Base-by-base conservation (phyloP, 2,888 invertebrate genomes). In the Strigamia transsilvanica region DNA sequence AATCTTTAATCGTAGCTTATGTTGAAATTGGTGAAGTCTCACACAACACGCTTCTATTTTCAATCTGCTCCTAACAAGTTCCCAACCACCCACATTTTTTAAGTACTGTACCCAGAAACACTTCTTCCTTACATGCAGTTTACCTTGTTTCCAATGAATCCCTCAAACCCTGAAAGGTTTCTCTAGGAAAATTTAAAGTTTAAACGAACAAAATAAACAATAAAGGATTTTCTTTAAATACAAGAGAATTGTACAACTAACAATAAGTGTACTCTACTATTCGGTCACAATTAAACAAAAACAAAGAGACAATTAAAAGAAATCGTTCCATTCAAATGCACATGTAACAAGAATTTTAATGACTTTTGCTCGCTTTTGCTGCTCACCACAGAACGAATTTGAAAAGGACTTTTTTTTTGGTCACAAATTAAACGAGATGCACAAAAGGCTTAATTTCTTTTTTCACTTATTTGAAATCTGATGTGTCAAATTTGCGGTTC, bases 401-500 rank as follows among this genome's bases (percentile, higher is more conserved):
- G 9, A 18, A 18, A 56, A 18, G 2, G 10, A 56, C 27, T 27
- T 27, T 38, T 38, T 38, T 38, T 38, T 38, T 38, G 21, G 18
- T 56, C 18, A 7, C 18, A 56, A 56, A 56, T 56, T 56, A 56
- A 56, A 18, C 56, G 56, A 18, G 56, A 18, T 56, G 18, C 56
- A 56, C 56, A 56, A 18, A 56, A 56, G 46, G 13, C 18, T 18
- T 56, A 56, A 56, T 18, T 56, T 56, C 18, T 18, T 56, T 56
- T 56, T 56, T 56, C 56, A 56, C 56, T 56, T 56, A 56, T 56
- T 56, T 56, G 56, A 56, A 56, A 56, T 56, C 56, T 18, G 56
- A 56, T 56, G 56, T 56, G 56, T 56, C 56, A 18, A 56, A 56
- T 56, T 56, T 56, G 56, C 56, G 56, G 56, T 56, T 56, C 56